phyloP scores from a whole-genome alignment of 2,888 invertebrate genomes.

The Pollenia griseotomentosa region DNA sequence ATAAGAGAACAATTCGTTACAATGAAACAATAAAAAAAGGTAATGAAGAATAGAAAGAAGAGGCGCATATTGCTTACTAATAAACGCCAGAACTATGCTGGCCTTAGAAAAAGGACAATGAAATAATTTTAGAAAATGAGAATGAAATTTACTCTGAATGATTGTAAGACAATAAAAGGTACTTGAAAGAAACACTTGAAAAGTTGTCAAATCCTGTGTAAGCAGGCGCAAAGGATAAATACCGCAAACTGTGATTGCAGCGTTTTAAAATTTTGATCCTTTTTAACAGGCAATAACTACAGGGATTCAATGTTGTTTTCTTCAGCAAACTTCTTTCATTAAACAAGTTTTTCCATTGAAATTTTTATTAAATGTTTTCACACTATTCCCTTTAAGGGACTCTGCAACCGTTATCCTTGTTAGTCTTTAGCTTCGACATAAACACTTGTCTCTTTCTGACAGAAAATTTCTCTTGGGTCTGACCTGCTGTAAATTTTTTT shows the following conservation, averaged over 20 bases:
- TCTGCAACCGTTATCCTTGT: neutral
- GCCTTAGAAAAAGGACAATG: constrained; percentile 33
- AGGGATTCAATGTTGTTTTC: constrained; percentile 13
- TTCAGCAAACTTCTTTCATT: neutral
- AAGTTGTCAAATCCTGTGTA: constrained; percentile 72
- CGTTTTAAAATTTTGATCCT: constrained; percentile 25
- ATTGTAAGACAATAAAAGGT: constrained; percentile 65
- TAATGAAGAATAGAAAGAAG: constrained; percentile 4
- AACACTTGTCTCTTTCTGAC: constrained; percentile 10
- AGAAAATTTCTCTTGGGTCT: neutral
- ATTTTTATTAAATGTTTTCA: constrained; percentile 52
- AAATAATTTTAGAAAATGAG: constrained; percentile 14
- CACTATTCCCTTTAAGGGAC: constrained; percentile 60
- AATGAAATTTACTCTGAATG: constrained; percentile 42
- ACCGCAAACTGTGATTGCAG: constrained; percentile 68
- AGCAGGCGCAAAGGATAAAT: constrained; percentile 70
- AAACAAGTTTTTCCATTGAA: constrained; percentile 48
- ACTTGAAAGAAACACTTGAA: constrained; percentile 74
- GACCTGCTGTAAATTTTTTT: constrained; percentile 19
- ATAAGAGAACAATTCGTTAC: constrained; percentile 39
- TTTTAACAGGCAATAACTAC: constrained; percentile 28
- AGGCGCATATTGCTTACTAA: constrained; percentile 35
- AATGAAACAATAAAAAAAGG: constrained; percentile 19
- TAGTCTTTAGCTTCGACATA: neutral
- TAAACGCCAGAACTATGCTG: constrained; percentile 57